phyloP scores from a whole-genome alignment of 1,140 invertebrate genomes.

The Brachionus sp. region DNA sequence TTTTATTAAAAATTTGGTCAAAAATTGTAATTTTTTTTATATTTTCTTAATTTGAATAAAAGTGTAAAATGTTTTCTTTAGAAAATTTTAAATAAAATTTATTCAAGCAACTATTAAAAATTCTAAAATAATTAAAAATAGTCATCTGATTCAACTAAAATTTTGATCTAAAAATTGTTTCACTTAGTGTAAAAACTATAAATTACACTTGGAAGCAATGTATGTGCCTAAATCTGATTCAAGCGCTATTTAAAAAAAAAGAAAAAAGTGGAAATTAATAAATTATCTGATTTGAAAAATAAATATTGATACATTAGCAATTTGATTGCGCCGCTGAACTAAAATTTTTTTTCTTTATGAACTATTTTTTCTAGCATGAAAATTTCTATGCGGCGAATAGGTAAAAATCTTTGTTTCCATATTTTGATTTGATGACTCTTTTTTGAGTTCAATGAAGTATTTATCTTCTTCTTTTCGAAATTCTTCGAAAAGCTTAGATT shows the following conservation, averaged over 20 bases:
- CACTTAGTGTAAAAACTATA: not conserved
- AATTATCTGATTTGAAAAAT: not conserved
- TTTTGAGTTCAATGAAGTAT: slow-evolving; percentile 2
- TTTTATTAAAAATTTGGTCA: not conserved
- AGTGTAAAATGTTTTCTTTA: not conserved
- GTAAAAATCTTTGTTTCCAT: not conserved
- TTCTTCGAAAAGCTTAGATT: not conserved
- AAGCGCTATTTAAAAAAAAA: not conserved
- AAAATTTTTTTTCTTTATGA: not conserved
- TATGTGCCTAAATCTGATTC: not conserved
- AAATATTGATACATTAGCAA: not conserved
- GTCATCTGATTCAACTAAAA: not conserved
- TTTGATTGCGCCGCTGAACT: not conserved
- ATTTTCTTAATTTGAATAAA: slow-evolving; percentile 28
- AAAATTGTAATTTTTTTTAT: not conserved
- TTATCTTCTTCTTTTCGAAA: slow-evolving; percentile 32
- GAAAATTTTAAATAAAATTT: slow-evolving; percentile 6
- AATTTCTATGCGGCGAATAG: not conserved
- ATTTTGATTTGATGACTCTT: not conserved
- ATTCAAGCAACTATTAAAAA: not conserved
- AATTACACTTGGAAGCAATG: not conserved
- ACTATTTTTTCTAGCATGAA: not conserved
- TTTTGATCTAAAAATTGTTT: not conserved
- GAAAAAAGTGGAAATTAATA: not conserved
- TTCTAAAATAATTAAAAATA: not conserved